Evolutionary conservation across 2,888 invertebrate genomes (phyloP), one percentile per base, ranked within the genome.

Genomic region (Melanophora roralis): DNA sequence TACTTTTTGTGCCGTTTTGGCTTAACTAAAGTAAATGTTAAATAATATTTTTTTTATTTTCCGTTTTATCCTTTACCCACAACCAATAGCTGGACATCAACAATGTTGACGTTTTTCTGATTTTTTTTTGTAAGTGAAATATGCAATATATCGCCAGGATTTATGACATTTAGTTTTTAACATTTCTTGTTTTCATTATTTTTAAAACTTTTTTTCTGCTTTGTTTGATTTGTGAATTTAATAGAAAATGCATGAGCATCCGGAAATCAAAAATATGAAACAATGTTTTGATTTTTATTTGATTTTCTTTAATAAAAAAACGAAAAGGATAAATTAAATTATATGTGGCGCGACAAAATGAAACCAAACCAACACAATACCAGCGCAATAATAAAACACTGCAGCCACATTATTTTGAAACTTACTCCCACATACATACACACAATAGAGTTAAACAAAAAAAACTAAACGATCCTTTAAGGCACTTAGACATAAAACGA

Each of bases 261-360:
- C 38, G 38, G 36, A 36, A 47, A 34, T 45, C 36, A 40, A 73
- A 16, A 73, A 23, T 23, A 21, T n/a, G 32, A 45, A 59, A 45
- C 60, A 38, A 11, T 68, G 51, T 75, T 53, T 36, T 12, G 21
- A 34, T 21, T 59, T 68, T 21, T 67, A 38, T 64, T 51, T 75
- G 69, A 62, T 74, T 69, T 75, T 16, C 12, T 21, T 14, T 32
- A 43, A 51, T 53, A 53, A 53, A 47, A 68, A 45, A 34, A 34
- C 32, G 68, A 51, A 36, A 32, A 21, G 55, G 53, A 65, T 53
- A 60, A 79, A 79, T 75, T 67, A 71, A 75, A 75, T 79, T 75
- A 75, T 64, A 60, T 71, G 65, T 60, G 71, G 75, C 65, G 74
- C 79, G 79, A 71, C 79, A 69, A 79, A 71, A 67, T 65, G 65